A percentile compares a stretch with the other conserved stretches of the same genome.
phyloP scores from a whole-genome alignment of 2,888 invertebrate genomes.

The Hyposoter dolosus region DNA sequence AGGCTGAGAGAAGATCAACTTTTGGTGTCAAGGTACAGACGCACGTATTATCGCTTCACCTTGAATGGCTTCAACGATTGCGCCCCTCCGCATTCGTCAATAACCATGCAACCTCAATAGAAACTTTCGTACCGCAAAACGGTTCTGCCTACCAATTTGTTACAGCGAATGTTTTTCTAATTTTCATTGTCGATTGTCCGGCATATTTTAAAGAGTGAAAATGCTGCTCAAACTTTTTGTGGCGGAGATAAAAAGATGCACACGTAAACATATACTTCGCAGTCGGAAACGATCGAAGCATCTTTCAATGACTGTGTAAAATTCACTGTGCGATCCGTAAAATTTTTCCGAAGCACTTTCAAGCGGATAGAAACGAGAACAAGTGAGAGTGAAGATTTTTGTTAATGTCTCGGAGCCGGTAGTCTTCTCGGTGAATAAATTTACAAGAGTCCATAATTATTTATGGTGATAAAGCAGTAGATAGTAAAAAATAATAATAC shows the following conservation, averaged over 20 bases:
- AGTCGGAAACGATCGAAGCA: not conserved
- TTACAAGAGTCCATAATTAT: not conserved
- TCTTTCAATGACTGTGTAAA: not conserved
- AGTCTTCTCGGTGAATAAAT: not conserved
- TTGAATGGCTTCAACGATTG: conserved; percentile 31
- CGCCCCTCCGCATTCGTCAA: not conserved
- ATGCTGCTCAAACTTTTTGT: not conserved
- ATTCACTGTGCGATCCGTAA: not conserved
- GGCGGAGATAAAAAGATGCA: no score
- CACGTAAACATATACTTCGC: not conserved
- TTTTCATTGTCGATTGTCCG: not conserved
- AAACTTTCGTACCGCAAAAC: not conserved
- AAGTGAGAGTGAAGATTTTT: no score
- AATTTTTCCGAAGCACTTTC: no score
- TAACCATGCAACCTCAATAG: conserved; percentile 3
- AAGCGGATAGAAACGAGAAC: no score
- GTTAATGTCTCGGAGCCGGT: not conserved
- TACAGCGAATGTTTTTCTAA: not conserved
- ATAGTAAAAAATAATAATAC: conserved; percentile 24
- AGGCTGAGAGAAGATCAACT: conserved; percentile 14
- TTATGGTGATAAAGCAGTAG: not conserved
- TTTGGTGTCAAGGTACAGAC: conserved; percentile 63
- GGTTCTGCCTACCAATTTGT: not conserved
- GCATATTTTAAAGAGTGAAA: not conserved
- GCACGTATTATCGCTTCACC: conserved; percentile 46